phyloP scores from a whole-genome alignment of 2,113 vertebrate genomes.

The Sapajus apella region DNA sequence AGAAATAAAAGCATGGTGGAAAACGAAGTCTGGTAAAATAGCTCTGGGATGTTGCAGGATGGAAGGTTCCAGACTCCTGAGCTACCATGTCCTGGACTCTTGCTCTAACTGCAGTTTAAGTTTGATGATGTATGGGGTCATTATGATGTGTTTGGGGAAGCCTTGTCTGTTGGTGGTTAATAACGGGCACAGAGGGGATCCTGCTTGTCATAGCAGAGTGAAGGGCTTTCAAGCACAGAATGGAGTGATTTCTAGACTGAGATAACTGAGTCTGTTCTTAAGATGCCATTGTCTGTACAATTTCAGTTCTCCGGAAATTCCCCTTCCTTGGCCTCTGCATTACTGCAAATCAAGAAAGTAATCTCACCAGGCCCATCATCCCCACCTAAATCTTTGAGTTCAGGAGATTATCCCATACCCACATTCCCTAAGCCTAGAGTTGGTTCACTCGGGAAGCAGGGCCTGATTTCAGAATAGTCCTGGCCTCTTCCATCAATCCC shows the following conservation, averaged over 20 bases:
- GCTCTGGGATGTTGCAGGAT: background rate
- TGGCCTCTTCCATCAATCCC: background rate
- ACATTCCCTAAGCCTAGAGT: background rate
- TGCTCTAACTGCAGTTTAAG: background rate
- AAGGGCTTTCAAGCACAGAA: slow-evolving; percentile 28
- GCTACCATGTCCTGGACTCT: background rate
- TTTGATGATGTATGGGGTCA: background rate
- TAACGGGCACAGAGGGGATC: background rate
- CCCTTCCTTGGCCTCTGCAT: background rate
- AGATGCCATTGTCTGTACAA: background rate
- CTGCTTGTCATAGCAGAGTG: background rate
- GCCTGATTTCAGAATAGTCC: slow-evolving; percentile 24
- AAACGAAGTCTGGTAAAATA: background rate
- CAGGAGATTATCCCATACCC: background rate
- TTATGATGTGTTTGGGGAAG: background rate
- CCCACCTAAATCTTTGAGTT: background rate
- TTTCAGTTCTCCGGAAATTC: slow-evolving; percentile 20
- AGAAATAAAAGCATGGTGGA: background rate
- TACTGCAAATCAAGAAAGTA: background rate
- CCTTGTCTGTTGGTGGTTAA: background rate
- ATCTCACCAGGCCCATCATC: background rate
- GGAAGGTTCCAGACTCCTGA: background rate
- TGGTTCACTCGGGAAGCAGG: background rate
- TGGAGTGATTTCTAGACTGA: slow-evolving; percentile 24
- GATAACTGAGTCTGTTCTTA: slow-evolving; percentile 11